phyloP scores from a whole-genome alignment of 2,113 vertebrate species.

The Otus sunia region DNA sequence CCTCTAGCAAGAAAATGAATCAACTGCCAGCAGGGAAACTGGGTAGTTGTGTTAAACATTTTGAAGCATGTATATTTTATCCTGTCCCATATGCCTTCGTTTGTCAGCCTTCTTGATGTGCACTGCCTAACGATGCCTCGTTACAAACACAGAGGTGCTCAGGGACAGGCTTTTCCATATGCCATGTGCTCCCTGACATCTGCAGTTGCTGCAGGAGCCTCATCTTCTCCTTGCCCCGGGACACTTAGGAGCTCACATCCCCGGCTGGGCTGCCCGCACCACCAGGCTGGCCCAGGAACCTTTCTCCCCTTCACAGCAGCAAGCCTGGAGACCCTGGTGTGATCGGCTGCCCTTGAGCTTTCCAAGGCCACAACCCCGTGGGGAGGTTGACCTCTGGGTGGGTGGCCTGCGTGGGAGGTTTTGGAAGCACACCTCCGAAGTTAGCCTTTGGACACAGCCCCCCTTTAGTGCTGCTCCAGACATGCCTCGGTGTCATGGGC shows the following conservation, averaged over 20 bases:
- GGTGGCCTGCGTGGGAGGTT: neutral
- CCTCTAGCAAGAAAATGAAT: neutral
- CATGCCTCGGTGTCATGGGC: too few species aligned
- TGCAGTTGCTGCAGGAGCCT: neutral
- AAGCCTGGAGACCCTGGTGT: neutral
- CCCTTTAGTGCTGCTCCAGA: neutral
- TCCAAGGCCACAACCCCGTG: too few species aligned
- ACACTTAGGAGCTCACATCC: neutral
- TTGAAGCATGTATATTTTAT: neutral
- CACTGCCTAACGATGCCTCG: neutral
- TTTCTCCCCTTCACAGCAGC: rapidly evolving
- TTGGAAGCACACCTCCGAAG: neutral
- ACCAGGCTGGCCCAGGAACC: neutral
- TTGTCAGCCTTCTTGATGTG: neutral
- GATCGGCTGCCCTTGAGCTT: neutral
- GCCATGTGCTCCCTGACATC: neutral
- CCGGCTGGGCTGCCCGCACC: neutral
- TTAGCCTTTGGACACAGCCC: neutral
- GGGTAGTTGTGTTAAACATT: neutral
- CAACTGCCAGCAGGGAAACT: neutral
- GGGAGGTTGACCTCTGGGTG: neutral
- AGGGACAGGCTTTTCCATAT: neutral
- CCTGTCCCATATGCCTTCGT: neutral
- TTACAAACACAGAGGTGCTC: neutral
- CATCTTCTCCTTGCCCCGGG: rapidly evolving